Conservation (phyloP, 2,888 invertebrate genomes). For the Fragum fragum region DNA sequence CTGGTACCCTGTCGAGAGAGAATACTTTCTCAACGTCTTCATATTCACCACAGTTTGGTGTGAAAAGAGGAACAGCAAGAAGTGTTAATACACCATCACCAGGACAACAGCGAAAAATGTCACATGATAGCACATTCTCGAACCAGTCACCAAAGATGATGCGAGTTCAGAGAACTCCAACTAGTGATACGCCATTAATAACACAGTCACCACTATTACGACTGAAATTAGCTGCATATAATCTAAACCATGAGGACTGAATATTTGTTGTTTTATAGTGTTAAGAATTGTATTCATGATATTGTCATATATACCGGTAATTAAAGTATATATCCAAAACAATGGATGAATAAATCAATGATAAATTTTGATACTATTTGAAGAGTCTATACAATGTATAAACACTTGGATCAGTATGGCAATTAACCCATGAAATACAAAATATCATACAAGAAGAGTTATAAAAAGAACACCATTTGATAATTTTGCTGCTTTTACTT, state of each 20-base stretch:
- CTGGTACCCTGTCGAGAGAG: constrained; percentile 54
- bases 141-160: constrained; percentile 60
- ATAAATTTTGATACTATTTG: no score
- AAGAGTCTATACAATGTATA: no score
- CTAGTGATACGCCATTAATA: constrained; percentile 63
- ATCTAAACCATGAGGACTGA: constrained; percentile 64
- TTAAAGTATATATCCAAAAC: no score
- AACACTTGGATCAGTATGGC: no score
- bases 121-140: constrained; percentile 65
- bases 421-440: no score
- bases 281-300: no score
- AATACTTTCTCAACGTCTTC: constrained; percentile 61
- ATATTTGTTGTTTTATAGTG: not conserved
- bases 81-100: constrained; percentile 45
- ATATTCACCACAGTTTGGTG: constrained; percentile 55
- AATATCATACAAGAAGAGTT: no score
- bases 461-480: no score
- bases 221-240: constrained; percentile 66
- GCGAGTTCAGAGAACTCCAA: constrained; percentile 55
- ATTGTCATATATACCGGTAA: no score
- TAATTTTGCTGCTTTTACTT: no score
- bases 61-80: constrained; percentile 32
- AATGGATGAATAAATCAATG: no score
- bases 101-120: constrained; percentile 62
- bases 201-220: constrained; percentile 64